Percentiles rank a stretch among this genome's conserved stretches.
These are phyloP conservation scores for Otolemur garnettii DNA, from an alignment of 2,113 vertebrate genomes.

Conservation along the genomic window DNA sequence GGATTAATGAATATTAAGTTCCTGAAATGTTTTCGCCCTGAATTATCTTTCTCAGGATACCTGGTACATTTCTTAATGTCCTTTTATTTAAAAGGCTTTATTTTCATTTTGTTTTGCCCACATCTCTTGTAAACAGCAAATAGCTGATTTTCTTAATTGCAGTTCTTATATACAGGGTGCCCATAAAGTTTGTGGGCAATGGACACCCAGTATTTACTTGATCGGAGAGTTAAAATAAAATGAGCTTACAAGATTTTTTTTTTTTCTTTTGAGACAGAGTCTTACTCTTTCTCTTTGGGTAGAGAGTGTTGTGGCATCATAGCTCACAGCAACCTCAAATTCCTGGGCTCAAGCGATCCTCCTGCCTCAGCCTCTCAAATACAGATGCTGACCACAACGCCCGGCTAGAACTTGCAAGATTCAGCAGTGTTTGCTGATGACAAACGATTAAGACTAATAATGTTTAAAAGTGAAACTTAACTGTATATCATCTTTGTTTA, in stretches of 20 bases:
- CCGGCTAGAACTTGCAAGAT: too few relatives aligned
- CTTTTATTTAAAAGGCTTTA: constrained; percentile 21
- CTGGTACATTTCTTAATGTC: constrained; percentile 1
- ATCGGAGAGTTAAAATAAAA: neutral
- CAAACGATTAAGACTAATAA: neutral
- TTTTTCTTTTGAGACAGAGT: neutral
- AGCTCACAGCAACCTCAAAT: too few relatives aligned
- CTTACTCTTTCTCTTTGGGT: too few relatives aligned
- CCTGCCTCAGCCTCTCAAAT: too few relatives aligned
- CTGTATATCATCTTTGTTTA: neutral
- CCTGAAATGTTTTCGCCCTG: neutral
- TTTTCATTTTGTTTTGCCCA: neutral
- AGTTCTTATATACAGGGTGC: neutral
- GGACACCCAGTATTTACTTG: neutral
- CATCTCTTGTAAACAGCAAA: neutral
- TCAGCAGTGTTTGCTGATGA: neutral
- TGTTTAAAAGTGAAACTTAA: neutral
- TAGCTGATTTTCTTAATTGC: neutral
- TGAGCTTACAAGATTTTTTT: neutral
- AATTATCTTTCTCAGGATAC: constrained; percentile 22
- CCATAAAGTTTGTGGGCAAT: too few relatives aligned
- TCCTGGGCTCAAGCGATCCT: too few relatives aligned
- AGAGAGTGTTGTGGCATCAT: too few relatives aligned
- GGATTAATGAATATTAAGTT: constrained; percentile 1
- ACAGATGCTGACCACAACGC: too few relatives aligned